Conservation (phyloP, 1,140 invertebrate species). For the Panagrolaimus sp. region DNA sequence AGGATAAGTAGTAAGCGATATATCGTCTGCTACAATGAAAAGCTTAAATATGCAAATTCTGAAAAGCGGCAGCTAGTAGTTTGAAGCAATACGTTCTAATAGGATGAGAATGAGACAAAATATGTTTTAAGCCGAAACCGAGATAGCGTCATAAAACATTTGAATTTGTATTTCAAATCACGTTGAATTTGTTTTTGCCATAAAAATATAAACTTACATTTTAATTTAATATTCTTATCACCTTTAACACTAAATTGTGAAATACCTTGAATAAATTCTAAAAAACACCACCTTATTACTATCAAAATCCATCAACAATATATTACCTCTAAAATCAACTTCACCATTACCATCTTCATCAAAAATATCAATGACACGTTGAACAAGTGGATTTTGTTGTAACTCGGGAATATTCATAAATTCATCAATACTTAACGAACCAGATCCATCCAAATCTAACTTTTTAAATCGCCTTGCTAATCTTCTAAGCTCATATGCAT, state of each 20-base stretch:
- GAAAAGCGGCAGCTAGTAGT: no score
- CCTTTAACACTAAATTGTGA: slow-evolving; percentile 60
- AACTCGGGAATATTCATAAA: slow-evolving; percentile 58
- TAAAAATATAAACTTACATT: slow-evolving; percentile 46
- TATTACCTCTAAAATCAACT: slow-evolving; percentile 59
- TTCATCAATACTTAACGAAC: slow-evolving; percentile 58
- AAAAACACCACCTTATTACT: slow-evolving; percentile 17
- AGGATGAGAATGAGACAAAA: no score
- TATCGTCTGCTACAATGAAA: no score
- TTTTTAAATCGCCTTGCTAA: slow-evolving; percentile 59
- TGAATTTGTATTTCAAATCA: no score
- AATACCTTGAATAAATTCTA: slow-evolving; percentile 60
- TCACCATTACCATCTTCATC: slow-evolving; percentile 59
- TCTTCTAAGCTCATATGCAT: slow-evolving; percentile 58
- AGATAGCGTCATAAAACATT: no score
- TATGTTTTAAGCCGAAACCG: no score
- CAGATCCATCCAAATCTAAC: slow-evolving; percentile 58
- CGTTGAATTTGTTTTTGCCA: neutral
- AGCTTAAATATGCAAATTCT: no score
- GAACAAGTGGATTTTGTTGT: slow-evolving; percentile 58
- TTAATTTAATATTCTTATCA: slow-evolving; percentile 59
- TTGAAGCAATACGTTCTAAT: no score
- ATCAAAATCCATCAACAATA: no score
- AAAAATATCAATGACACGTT: slow-evolving; percentile 59
- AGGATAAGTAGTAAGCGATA: no score